phyloP scores from a whole-genome alignment of 2,113 vertebrate genomes.

The Microtus oregoni region DNA sequence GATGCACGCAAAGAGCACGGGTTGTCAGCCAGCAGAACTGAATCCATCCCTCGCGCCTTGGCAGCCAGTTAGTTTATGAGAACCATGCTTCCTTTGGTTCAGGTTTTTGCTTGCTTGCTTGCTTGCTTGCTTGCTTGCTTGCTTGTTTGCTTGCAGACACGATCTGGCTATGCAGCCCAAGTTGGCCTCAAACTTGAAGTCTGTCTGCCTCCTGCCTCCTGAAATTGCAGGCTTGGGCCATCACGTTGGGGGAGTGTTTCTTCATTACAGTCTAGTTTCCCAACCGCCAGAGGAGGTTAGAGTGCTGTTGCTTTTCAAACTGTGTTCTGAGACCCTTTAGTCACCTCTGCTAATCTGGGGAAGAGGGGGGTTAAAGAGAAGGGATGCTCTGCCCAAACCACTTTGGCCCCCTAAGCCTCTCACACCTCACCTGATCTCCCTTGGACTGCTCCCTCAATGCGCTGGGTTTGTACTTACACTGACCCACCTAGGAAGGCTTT shows the following conservation, averaged over 20 bases:
- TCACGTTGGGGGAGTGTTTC: background rate
- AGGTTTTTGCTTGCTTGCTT: background rate
- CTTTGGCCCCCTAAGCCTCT: background rate
- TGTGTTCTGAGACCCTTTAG: background rate
- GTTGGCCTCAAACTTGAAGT: background rate
- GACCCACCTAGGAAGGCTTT: background rate
- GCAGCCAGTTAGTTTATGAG: background rate
- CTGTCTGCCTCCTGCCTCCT: background rate
- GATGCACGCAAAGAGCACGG: background rate
- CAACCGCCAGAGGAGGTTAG: background rate
- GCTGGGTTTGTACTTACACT: background rate
- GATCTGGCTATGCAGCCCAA: background rate
- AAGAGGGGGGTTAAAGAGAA: no score
- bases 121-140: background rate
- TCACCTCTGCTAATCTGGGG: background rate
- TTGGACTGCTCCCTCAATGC: background rate
- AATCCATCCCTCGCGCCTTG: background rate
- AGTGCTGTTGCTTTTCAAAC: background rate
- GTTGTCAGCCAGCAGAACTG: background rate
- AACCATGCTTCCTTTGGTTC: background rate
- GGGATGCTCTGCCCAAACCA: background rate
- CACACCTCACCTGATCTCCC: background rate
- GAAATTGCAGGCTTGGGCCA: background rate
- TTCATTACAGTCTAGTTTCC: background rate
- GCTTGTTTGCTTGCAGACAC: background rate